phyloP scores from a whole-genome alignment of 2,113 vertebrate species.

The Mormyrus lacerda region DNA sequence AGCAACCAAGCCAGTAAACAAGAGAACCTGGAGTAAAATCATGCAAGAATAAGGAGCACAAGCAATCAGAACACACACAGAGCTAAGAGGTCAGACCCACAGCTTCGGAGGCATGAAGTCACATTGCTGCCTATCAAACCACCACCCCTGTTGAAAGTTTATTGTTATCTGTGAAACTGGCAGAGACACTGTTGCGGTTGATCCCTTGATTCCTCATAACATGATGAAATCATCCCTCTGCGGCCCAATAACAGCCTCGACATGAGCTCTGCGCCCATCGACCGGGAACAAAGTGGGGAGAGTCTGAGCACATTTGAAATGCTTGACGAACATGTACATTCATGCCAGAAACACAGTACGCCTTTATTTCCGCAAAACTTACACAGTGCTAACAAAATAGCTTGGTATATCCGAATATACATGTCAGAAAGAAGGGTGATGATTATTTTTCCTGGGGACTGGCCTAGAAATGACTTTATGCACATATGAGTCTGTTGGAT shows the following conservation, averaged over 20 bases:
- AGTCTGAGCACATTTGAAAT: background rate
- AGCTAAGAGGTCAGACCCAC: background rate
- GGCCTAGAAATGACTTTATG: background rate
- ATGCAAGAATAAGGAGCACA: background rate
- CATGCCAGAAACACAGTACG: background rate
- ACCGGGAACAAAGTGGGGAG: conserved; percentile 10
- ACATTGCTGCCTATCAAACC: background rate
- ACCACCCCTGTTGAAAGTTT: background rate
- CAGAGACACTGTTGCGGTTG: background rate
- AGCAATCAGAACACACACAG: background rate
- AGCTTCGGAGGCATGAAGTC: background rate
- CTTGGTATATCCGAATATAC: background rate
- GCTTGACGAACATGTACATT: background rate
- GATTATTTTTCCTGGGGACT: background rate
- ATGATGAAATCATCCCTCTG: conserved; percentile 44
- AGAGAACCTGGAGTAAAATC: background rate
- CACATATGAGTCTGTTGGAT: background rate
- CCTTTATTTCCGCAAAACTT: background rate
- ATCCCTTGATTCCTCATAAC: conserved; percentile 37
- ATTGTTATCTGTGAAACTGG: background rate
- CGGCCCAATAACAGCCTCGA: conserved; percentile 39
- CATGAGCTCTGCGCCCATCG: conserved; percentile 19
- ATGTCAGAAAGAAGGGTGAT: background rate
- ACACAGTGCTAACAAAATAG: background rate
- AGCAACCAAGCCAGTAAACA: background rate